Evolutionary conservation across 2,113 vertebrate species (phyloP), one percentile per base, ranked within the genome.

Genomic region (Embiotoca jacksoni): DNA sequence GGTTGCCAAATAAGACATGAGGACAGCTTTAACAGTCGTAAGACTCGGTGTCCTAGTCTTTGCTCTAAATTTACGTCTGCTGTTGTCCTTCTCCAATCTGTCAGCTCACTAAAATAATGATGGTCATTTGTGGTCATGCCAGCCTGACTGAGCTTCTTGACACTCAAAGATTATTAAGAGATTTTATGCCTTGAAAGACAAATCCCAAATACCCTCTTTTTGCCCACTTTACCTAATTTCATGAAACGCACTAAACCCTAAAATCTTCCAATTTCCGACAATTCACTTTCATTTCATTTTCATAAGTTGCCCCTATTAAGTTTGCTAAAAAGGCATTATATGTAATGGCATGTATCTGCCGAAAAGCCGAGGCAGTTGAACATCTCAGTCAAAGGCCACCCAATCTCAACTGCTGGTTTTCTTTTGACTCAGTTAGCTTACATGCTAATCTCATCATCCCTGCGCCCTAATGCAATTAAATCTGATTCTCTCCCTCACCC

Each of bases 381-480:
- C 81, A 23, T 60, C 50, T 46, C 14, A 56, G 60, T 64, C 61
- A 75, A 72, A 82, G 56, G 61, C 30, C 72, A 61, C 15, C 30
- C 55, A 72, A 84, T 80, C 81, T 78, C 72, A 76, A 64, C 56
- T 41, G 75, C 54, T 47, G 77, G 36, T 73, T 65, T 75, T 75
- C 79, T 76, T 58, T 72, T 36, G n/a, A 66, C 67, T 88, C 70
- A 54, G 68, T 91, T 89, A 86, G 71, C 36, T 86, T 89, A 86
- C 49, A 70, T 23, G 72, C 82, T 89, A 91, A 93, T 91, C 88
- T 77, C 88, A 85, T 93, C 89, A 87, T 81, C 85, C 72, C 77
- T 84, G 85, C 84, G 83, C 78, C 72, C 57, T 92, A 91, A 93
- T 89, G 78, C 86, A 91, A 91, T 93, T 92, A 88, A 91, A 89